A percentile compares a stretch with the other conserved stretches of the same genome.
These are phyloP conservation scores for Xiphorhynchus elegans DNA, from an alignment of 2,113 vertebrate species.

Conservation along the genomic window DNA sequence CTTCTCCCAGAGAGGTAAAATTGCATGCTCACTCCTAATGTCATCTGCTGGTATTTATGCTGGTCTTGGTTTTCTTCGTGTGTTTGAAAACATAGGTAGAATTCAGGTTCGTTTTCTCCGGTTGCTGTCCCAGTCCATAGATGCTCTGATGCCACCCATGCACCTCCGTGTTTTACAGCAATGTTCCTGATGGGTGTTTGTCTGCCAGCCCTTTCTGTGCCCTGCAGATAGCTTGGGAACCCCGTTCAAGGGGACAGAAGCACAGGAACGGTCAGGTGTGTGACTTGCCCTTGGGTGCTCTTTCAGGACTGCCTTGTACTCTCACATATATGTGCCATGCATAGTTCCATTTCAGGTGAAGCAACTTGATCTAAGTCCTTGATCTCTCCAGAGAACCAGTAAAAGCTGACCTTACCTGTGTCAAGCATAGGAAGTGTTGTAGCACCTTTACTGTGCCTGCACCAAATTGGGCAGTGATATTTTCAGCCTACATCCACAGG, in stretches of 20 bases:
- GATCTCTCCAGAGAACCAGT: neutral
- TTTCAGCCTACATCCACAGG: neutral
- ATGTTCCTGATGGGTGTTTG: neutral
- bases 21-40: neutral
- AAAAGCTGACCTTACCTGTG: neutral
- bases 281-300: neutral
- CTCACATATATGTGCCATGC: fast-evolving
- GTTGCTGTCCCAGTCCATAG: neutral
- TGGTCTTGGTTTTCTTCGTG: neutral
- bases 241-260: neutral
- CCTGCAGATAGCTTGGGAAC: neutral
- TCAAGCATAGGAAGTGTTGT: neutral
- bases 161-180: neutral
- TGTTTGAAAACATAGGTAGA: neutral
- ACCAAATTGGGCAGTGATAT: neutral
- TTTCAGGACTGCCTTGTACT: neutral
- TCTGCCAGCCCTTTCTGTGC: neutral
- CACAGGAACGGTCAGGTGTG: fast-evolving
- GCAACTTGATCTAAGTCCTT: neutral
- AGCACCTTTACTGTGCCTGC: neutral
- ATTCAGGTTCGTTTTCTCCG: neutral
- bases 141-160: neutral
- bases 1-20: neutral
- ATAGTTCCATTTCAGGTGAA: neutral
- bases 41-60: neutral